Evolutionary conservation across 2,888 invertebrate species (phyloP), one percentile per base, ranked within the genome.

Genomic region (Lasioglossum vierecki): DNA sequence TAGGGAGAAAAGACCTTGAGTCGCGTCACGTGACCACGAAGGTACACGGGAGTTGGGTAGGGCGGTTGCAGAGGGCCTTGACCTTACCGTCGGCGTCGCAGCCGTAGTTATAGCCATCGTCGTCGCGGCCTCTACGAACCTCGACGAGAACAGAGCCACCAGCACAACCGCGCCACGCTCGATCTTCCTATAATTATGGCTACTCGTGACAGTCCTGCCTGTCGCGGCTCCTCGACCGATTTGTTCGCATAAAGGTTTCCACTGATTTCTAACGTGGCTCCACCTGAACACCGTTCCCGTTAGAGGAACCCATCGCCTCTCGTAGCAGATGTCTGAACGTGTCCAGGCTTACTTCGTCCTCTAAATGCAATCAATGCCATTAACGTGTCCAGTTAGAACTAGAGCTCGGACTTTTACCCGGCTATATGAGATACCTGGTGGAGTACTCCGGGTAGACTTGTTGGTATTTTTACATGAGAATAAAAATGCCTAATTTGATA

Each of bases 1-100:
- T 92, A 92, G 95, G 94, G 94, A 94, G 94, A 94, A 93, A 93
- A 93, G 96, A 96, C 96, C 96, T 96, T 96, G 96, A 95, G 95
- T 94, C 93, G 93, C 94, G 95, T 94, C 96, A 96, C 96, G 96
- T 96, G 96, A 96, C 95, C 46, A 22, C 93, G 91, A 93, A 93
- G 93, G 94, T 94, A 94, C 93, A 94, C 91, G 89, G 90, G 82
- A 91, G 91, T 82, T 86, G 93, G 94, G 93, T 93, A 94, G 94
- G 94, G 94, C 94, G 93, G 80, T 91, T 84, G 88, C 92, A 88
- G 94, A 95, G 96, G 96, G 96, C 96, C 96, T 96, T 96, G 96
- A 96, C 96, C 96, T 96, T 95, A 93, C 92, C 92, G 92, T 91
- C 91, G 92, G 91, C 92, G 79, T 84, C 86, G 90, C 75, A 82